Conservation (phyloP, 1,140 invertebrate genomes). For the Delia radicum region DNA sequence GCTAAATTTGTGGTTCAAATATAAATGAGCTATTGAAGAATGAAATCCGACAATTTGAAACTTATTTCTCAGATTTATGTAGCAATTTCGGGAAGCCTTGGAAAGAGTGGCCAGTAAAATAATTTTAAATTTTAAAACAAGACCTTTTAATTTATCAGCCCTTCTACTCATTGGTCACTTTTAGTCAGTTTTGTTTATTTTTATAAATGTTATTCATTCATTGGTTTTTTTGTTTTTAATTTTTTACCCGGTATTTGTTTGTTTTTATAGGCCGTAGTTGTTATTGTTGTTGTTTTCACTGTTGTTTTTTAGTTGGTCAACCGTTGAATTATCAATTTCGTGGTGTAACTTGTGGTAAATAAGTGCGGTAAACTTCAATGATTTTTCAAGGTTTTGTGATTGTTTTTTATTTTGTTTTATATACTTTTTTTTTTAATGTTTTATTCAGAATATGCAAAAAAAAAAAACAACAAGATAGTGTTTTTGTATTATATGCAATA, state of each 20-base stretch:
- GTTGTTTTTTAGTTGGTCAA: constrained; percentile 45
- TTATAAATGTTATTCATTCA: neutral
- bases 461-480: neutral
- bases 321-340: constrained; percentile 55
- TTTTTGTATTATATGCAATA: neutral
- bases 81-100: too few relatives aligned
- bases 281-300: constrained; percentile 14
- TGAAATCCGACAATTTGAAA: too few relatives aligned
- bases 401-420: neutral
- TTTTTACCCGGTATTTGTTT: neutral
- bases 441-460: neutral
- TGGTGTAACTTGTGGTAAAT: constrained; percentile 53
- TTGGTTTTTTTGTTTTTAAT: neutral
- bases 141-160: too few relatives aligned
- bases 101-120: too few relatives aligned
- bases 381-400: constrained; percentile 52
- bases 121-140: too few relatives aligned
- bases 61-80: too few relatives aligned
- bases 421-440: neutral
- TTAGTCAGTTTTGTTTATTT: constrained; percentile 1
- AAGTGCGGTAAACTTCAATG: constrained; percentile 52
- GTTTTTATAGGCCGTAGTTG: constrained; percentile 17
- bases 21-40: too few relatives aligned
- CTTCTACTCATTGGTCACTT: constrained; percentile 3
- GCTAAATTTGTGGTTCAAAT: too few relatives aligned